A percentile compares a stretch with the other conserved stretches of the same genome.
These are phyloP conservation scores for Halcyon leucocephala DNA, from an alignment of 2,797 vertebrate genomes.

Conservation along the genomic window DNA sequence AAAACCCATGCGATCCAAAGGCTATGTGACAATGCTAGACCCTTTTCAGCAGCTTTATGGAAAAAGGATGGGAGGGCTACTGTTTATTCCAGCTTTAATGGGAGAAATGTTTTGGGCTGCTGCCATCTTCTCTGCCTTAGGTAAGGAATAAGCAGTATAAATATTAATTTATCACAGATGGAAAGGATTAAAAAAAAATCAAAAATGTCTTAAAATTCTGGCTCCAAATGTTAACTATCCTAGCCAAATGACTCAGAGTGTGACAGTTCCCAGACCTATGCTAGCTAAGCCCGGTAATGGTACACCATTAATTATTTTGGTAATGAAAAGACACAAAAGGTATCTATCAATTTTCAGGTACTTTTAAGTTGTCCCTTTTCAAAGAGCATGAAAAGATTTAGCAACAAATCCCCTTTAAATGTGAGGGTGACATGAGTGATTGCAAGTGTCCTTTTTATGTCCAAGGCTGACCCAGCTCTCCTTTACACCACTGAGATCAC, in stretches of 20 bases:
- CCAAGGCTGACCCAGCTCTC: not conserved
- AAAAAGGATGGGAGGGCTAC: constrained; percentile 94
- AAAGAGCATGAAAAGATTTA: not conserved
- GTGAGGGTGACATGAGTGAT: not conserved
- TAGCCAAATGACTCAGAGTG: not conserved
- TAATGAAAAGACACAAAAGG: not conserved
- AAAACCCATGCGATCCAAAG: constrained; percentile 95
- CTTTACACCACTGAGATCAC: not conserved
- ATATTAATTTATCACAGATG: not conserved
- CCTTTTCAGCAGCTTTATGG: constrained; percentile 97
- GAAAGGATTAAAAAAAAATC: not conserved
- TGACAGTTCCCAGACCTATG: not conserved
- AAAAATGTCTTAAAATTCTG: not conserved
- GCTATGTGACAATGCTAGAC: constrained; percentile 98
- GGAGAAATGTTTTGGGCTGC: constrained; percentile 99
- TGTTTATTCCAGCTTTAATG: constrained; percentile 96
- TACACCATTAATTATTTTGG: not conserved
- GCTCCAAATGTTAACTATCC: not conserved
- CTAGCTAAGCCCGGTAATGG: not conserved
- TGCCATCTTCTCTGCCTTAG: constrained; percentile 95
- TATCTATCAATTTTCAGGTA: not conserved
- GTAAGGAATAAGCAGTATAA: constrained; percentile 75
- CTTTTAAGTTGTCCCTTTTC: not conserved
- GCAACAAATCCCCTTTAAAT: not conserved
- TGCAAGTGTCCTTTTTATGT: not conserved